Evolutionary conservation across 2,888 invertebrate species (phyloP).

Genomic region (Hyppa rectilinea): DNA sequence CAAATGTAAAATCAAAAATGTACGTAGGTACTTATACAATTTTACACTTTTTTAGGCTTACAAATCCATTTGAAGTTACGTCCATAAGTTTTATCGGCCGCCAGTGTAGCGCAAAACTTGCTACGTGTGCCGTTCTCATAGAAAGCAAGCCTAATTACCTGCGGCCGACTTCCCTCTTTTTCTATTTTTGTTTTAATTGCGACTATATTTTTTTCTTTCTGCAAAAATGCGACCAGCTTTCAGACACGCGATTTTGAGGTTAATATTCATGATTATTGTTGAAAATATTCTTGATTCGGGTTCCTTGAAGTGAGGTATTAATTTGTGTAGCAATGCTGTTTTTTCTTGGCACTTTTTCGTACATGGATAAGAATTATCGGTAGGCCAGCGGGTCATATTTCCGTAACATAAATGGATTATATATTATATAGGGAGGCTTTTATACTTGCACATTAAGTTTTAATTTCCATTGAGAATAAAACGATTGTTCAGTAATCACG

Average conservation of each 20-base stretch:
- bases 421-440: too few relatives aligned
- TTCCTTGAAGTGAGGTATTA: slow-evolving; percentile 2
- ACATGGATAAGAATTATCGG: too few relatives aligned
- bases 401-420: not conserved
- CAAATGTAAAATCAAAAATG: too few relatives aligned
- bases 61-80: slow-evolving; percentile 1
- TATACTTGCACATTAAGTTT: too few relatives aligned
- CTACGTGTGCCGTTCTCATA: slow-evolving; percentile 78
- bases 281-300: slow-evolving; percentile 23
- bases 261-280: slow-evolving; percentile 41
- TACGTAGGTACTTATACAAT: too few relatives aligned
- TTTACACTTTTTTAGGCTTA: slow-evolving; percentile 2
- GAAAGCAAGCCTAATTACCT: slow-evolving; percentile 83
- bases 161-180: slow-evolving; percentile 71
- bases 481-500: too few relatives aligned
- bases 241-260: slow-evolving; percentile 53
- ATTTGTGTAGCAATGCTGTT: slow-evolving; percentile 2
- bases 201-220: slow-evolving; percentile 60
- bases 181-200: slow-evolving; percentile 77
- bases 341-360: not conserved
- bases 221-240: slow-evolving; percentile 59
- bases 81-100: slow-evolving; percentile 51
- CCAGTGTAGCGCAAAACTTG: slow-evolving; percentile 75
- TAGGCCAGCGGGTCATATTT: not conserved
- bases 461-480: too few relatives aligned